Evolutionary conservation across 2,888 invertebrate genomes (phyloP), one percentile per base, ranked within the genome.

Genomic region (Ichneumoninae sp.): DNA sequence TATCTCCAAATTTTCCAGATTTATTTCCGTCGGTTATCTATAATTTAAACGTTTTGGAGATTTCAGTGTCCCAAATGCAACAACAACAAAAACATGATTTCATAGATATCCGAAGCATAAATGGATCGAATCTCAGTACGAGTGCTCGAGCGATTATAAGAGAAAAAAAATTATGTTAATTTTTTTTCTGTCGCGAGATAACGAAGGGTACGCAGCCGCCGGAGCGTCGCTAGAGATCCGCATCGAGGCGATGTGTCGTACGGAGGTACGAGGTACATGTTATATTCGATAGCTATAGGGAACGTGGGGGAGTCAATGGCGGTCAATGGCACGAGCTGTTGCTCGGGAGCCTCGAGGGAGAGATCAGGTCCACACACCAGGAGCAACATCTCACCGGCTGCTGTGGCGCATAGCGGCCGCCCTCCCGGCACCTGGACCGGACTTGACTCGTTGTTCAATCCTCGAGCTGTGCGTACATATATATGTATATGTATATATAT

Each of bases 271-370:
- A 47, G 30, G 68, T 70, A 70, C 57, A 60, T 44, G 70, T 65
- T 65, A 62, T 54, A 52, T 80, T 44, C 54, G 71, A 70, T 70
- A 62, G 80, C 52, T 70, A 65, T 62, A 78, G 77, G 88, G 86
- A 89, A 90, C 89, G 91, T 91, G 93, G 90, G 93, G 92, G 93
- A 93, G 93, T 93, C 91, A 92, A 92, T 93, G 91, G 93, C 93
- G 93, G 93, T 93, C 93, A 93, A 93, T 92, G 93, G 92, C 93
- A 93, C 93, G 92, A 91, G 92, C 89, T 90, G 82, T 79, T 89
- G 90, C 89, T 88, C 79, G 52, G 82, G 75, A 82, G 79, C 82
- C 75, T 80, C 84, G 79, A 54, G 82, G 66, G 84, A 84, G 92
- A 92, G 92, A 92, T 92, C 92, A 90, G 91, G 90, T 91, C 90